Conservation (phyloP, 35 echinoderm and acorn worm genomes). For the Heliocidaris tuberculata region DNA sequence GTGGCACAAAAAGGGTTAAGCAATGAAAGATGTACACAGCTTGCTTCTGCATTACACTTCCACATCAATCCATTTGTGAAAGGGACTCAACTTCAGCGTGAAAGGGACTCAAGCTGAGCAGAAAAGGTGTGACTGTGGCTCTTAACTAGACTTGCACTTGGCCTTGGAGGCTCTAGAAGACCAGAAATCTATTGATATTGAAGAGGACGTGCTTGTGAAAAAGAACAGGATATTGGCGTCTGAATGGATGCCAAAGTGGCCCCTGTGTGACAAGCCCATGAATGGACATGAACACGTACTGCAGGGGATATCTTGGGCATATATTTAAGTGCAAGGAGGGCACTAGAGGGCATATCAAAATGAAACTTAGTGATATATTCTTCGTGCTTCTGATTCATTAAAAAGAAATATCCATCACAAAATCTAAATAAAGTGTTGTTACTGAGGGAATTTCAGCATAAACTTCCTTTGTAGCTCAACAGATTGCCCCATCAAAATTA, state of each 20-base stretch:
- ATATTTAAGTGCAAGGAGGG: background rate
- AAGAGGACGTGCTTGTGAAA: background rate
- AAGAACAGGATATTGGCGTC: constrained; percentile 10
- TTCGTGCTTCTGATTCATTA: background rate
- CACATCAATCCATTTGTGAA: background rate
- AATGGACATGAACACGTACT: background rate
- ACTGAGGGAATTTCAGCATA: too few relatives aligned
- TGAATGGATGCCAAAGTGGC: background rate
- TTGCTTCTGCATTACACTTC: background rate
- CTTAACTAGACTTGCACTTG: background rate
- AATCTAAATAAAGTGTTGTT: too few relatives aligned
- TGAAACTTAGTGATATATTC: background rate
- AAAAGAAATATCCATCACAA: too few relatives aligned
- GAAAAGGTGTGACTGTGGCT: too few relatives aligned
- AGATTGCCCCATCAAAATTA: too few relatives aligned
- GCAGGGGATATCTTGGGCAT: too few relatives aligned
- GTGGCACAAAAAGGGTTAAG: too few relatives aligned
- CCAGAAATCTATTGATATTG: background rate
- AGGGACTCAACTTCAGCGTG: background rate
- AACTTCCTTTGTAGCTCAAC: too few relatives aligned
- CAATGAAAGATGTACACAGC: background rate
- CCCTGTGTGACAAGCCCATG: background rate
- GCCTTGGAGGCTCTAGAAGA: background rate
- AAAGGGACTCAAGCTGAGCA: background rate
- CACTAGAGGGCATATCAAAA: background rate